A percentile compares a stretch with the other conserved stretches of the same genome.
phyloP scores from a whole-genome alignment of 2,888 invertebrate species.

The Nephrotoma appendiculata region DNA sequence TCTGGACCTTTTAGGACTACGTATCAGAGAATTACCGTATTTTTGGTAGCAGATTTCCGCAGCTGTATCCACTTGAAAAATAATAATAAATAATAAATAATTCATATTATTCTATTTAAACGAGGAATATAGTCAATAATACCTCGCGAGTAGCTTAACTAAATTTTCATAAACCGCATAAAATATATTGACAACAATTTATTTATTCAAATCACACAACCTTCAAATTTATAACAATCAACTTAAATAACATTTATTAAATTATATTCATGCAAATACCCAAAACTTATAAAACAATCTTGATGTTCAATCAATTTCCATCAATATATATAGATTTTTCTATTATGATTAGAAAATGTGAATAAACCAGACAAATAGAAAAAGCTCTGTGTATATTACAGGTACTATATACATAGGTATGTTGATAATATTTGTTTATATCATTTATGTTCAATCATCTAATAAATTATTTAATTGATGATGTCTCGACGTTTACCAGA shows the following conservation, averaged over 20 bases:
- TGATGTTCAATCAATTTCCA: neutral
- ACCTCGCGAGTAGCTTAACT: too few species aligned
- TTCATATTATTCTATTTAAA: too few species aligned
- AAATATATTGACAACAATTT: too few species aligned
- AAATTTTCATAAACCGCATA: too few species aligned
- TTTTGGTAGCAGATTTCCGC: too few species aligned
- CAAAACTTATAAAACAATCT: neutral
- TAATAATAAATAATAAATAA: too few species aligned
- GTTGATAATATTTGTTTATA: neutral
- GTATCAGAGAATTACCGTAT: too few species aligned
- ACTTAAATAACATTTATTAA: neutral
- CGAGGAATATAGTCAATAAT: too few species aligned
- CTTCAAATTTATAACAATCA: neutral
- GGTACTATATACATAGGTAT: neutral
- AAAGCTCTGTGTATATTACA: neutral
- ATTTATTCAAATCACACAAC: neutral
- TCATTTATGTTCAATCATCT: neutral
- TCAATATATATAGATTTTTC: neutral
- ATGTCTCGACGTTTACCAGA: neutral
- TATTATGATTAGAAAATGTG: neutral
- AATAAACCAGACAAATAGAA: neutral
- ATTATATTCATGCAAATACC: neutral
- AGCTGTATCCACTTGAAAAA: too few species aligned
- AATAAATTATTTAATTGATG: neutral
- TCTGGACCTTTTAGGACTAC: too few species aligned